Base-by-base conservation (phyloP, 2,797 vertebrate genomes). In the Microctenopoma lineatum region DNA sequence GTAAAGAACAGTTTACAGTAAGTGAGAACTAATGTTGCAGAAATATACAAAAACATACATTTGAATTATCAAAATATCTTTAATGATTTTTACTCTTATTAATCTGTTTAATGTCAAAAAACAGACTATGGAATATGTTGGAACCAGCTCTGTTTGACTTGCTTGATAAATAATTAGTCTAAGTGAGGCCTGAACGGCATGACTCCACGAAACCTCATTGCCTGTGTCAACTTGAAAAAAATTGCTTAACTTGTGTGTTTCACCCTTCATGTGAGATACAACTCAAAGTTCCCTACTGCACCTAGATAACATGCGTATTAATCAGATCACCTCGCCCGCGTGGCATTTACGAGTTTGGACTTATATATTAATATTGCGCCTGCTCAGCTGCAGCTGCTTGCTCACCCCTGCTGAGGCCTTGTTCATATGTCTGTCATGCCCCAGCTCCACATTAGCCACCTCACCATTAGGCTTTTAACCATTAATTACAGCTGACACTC, bases 401-500 rank as follows among this genome's bases (percentile, higher is more conserved):
- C 36, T 72, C 59, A 2, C 48, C 55, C 51, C 66, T 55, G 53
- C n/a, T 41, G 42, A 68, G 53, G 55, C 59, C 61, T 76, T 5
- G 3, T 36, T 61, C 44, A 66, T 59, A 76, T 57, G 62, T 63
- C 70, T 61, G 65, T 60, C 34, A 21, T 73, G 71, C 54, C n/a
- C 46, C 62, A 21, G 66, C 57, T 64, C 55, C 60, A 61, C 69
- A 58, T 67, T 75, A 80, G 56, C 48, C 73, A 77, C 76, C 72
- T 68, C 65, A 14, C 75, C 42, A 58, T 73, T 71, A 77, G 53
- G 60, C 57, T 80, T 85, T 72, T 70, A 69, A 58, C 62, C 59
- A 48, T 75, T 84, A 84, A 85, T 86, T 84, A 81, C 61, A 56
- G 39, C 66, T 65, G 71, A 87, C 66, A 60, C 55, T 41, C 68